Base-by-base conservation (phyloP, 2,113 vertebrate species). In the Oplegnathus fasciatus region DNA sequence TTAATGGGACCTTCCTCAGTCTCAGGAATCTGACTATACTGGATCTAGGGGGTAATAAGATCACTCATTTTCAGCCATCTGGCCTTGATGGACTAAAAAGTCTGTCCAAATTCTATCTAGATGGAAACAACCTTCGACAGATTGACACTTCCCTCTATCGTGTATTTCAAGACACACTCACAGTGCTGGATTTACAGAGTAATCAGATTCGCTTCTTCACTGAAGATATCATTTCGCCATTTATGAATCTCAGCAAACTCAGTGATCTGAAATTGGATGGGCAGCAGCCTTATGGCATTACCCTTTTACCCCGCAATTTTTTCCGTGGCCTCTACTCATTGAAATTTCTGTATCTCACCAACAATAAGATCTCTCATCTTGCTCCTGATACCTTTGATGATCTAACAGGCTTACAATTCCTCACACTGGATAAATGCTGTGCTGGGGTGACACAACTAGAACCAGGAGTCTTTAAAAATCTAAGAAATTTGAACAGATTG, bases 41-140 rank as follows among this genome's bases (percentile, higher is more conserved):
- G 40, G 96, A 97, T 84, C 88, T 98, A 1, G 97, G 97, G 0
- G 94, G 94, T 4, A 98, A 98, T 89, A 96, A 94, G 77, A 95
- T 98, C 55, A 82, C 84, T 14, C 69, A 93, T 8, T 79, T 97
- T 69, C 11, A 89, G 4, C 13, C 17, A 0, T 48, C 0, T 0
- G 96, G 96, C 0, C 92, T 98, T 75, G 48, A 58, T 64, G 96
- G 96, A 5, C 90, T 98, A 7, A 20, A 20, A 11, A 82, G 2
- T 34, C 87, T 98, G 15, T 18, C 83, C 2, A 95, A 96, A 2
- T 92, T 97, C 18, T 96, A 97, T 61, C 88, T 98, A 37, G 96
- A 97, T 70, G 91, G 94, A 66, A 98, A 98, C 88, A 91, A 91
- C 40, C 91, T 98, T 9, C 90, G 82, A 83, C 1, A 83, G 15